Evolutionary conservation across 1,140 invertebrate species (phyloP), one percentile per base, ranked within the genome.

Genomic region (Uloborus diversus): DNA sequence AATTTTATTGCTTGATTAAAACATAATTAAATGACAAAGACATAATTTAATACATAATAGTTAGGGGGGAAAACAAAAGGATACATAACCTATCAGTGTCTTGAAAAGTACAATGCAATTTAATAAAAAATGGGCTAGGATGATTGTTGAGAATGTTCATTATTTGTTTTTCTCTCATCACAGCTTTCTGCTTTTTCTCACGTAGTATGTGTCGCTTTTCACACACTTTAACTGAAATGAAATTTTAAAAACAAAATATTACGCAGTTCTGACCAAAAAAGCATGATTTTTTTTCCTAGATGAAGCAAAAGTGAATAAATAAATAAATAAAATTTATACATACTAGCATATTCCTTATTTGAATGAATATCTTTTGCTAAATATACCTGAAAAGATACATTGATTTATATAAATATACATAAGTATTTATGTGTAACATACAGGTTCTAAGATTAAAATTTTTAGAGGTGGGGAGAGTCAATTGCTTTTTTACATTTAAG

Each of bases 81-180:
- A 80, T 91, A 92, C 91, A 99, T 20, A 99, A 90, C 84, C 95
- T 91, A 81, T 95, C 92, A 25, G 89, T 83, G 87, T 99, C 97
- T 89, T 99, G 98, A 89, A 99, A 99, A 47, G 98, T 98, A 86
- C 93, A 98, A 85, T 93, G 96, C 4, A 99, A 89, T 84, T 93
- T 93, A 17, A 99, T 95, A 86, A 99, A 96, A 85, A 95, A 97
- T 20, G 91, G 92, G 73, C 85, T 87, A 75, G 85, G 86, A 82
- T 88, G 87, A 85, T 83, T 88, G 65, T 91, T 92, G 49, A 96
- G 86, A 87, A 92, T 91, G 84, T 93, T 92, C 81, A 98, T 86
- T 17, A 96, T 93, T 84, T 97, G 93, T 86, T 96, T 97, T 85
- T 98, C 96, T 42, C 96, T 89, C 86, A 93, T 94, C 35, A 99